Evolutionary conservation across 1,140 invertebrate genomes (phyloP).

Genomic region (Drosophila kurseongensis): DNA sequence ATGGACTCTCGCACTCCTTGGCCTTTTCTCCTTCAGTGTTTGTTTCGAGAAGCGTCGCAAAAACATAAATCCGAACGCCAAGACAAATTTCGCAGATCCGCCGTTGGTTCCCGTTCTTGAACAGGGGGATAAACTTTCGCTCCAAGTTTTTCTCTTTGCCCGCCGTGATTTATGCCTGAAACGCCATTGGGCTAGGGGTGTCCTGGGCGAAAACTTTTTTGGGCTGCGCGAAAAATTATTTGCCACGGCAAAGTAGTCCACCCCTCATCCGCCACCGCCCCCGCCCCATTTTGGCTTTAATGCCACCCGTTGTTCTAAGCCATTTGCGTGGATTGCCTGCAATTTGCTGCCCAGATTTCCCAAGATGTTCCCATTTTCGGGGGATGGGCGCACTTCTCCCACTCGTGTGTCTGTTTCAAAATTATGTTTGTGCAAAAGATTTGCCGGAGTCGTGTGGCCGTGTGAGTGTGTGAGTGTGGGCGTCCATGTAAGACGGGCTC

Average conservation of each 20-base stretch:
- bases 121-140: slow-evolving; percentile 54
- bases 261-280: slow-evolving; percentile 1
- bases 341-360: slow-evolving; percentile 81
- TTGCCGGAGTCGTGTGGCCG: slow-evolving; percentile 38
- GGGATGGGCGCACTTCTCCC: slow-evolving; percentile 15
- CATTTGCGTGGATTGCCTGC: slow-evolving; percentile 83
- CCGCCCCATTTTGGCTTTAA: slow-evolving; percentile 31
- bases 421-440: slow-evolving; percentile 84
- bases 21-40: slow-evolving; percentile 52
- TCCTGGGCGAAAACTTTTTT: slow-evolving; percentile 63
- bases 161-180: slow-evolving; percentile 74
- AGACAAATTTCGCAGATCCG: slow-evolving; percentile 83
- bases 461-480: slow-evolving; percentile 13
- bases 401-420: slow-evolving; percentile 80
- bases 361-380: slow-evolving; percentile 48
- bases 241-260: slow-evolving; percentile 61
- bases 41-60: slow-evolving; percentile 78
- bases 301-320: slow-evolving; percentile 82
- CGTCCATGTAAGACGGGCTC: slow-evolving; percentile 30
- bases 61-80: slow-evolving; percentile 83
- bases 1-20: slow-evolving; percentile 23
- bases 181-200: slow-evolving; percentile 72
- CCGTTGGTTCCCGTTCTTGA: slow-evolving; percentile 25
- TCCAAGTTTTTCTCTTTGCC: slow-evolving; percentile 71
- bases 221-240: slow-evolving; percentile 74